A percentile compares a stretch with the other conserved stretches of the same genome.
These are phyloP conservation scores for Arothron firmamentum DNA, from an alignment of 2,113 vertebrate genomes.

Conservation along the genomic window DNA sequence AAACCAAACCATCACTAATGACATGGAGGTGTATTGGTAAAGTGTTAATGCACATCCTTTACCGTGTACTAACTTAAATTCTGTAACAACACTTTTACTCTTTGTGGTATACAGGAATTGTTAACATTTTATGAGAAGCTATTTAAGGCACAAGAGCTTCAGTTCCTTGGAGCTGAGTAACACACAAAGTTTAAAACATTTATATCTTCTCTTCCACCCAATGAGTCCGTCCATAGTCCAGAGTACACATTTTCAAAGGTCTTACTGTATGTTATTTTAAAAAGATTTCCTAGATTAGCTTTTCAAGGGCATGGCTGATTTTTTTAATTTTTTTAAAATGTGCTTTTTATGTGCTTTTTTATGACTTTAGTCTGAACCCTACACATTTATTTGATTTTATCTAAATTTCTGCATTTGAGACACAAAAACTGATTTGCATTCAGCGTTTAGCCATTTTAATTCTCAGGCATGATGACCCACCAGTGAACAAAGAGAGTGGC, in stretches of 20 bases:
- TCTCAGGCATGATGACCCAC: constrained; percentile 5
- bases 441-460: constrained; percentile 16
- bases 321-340: background rate
- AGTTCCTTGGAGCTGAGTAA: constrained; percentile 32
- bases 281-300: background rate
- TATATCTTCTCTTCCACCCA: constrained; percentile 61
- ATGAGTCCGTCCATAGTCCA: constrained; percentile 6
- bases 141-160: constrained; percentile 56
- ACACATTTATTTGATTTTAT: constrained; percentile 1
- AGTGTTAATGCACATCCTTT: constrained; percentile 6
- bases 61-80: constrained; percentile 33
- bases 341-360: no score
- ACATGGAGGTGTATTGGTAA: no score
- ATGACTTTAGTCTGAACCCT: no score
- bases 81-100: constrained; percentile 41
- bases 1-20: no score
- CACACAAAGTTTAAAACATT: constrained; percentile 60
- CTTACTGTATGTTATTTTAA: no score
- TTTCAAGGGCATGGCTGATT: background rate
- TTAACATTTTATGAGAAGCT: constrained; percentile 65
- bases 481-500: constrained; percentile 9
- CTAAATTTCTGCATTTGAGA: background rate
- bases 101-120: constrained; percentile 55
- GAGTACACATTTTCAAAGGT: no score
- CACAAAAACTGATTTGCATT: constrained; percentile 9